A percentile compares a stretch with the other conserved stretches of the same genome.
Conservation (phyloP, 2,888 invertebrate genomes). For the Netelia inedita region DNA sequence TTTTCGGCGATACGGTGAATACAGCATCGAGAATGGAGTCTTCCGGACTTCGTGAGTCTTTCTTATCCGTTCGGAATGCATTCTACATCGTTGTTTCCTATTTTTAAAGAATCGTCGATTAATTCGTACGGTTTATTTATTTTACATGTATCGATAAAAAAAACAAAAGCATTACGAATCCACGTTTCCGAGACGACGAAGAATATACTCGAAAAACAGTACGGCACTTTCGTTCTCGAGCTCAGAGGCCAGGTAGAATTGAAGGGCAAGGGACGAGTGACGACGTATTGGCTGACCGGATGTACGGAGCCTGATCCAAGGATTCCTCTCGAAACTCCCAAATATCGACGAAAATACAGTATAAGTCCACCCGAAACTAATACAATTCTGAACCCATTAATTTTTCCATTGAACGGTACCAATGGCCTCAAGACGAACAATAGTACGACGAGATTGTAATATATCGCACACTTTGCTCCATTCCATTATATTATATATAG, state of each 20-base stretch:
- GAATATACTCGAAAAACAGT: constrained; percentile 88
- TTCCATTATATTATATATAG: constrained; percentile 53
- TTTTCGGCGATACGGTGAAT: constrained; percentile 97
- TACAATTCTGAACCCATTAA: constrained; percentile 79
- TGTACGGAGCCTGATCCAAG: constrained; percentile 91
- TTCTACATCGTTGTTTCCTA: constrained; percentile 62
- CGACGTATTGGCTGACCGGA: constrained; percentile 93
- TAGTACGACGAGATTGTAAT: constrained; percentile 71
- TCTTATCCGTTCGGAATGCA: no score
- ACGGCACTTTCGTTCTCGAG: constrained; percentile 90
- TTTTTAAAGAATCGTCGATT: constrained; percentile 23
- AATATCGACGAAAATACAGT: constrained; percentile 77
- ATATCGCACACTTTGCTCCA: constrained; percentile 65
- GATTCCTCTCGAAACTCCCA: constrained; percentile 79
- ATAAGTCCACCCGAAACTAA: constrained; percentile 79
- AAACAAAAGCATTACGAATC: constrained; percentile 90
- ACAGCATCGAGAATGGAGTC: constrained; percentile 96
- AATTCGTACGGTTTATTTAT: neutral
- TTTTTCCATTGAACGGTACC: constrained; percentile 79
- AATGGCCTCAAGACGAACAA: constrained; percentile 77
- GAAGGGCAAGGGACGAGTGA: constrained; percentile 94
- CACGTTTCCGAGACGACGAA: constrained; percentile 92
- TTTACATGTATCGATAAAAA: neutral
- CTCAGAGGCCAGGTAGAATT: constrained; percentile 92
- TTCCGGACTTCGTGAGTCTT: constrained; percentile 90